Percentiles rank a stretch among this genome's conserved stretches.
These are phyloP conservation scores for Scartelaos histophorus DNA, from an alignment of 2,113 vertebrate species.

Conservation along the genomic window DNA sequence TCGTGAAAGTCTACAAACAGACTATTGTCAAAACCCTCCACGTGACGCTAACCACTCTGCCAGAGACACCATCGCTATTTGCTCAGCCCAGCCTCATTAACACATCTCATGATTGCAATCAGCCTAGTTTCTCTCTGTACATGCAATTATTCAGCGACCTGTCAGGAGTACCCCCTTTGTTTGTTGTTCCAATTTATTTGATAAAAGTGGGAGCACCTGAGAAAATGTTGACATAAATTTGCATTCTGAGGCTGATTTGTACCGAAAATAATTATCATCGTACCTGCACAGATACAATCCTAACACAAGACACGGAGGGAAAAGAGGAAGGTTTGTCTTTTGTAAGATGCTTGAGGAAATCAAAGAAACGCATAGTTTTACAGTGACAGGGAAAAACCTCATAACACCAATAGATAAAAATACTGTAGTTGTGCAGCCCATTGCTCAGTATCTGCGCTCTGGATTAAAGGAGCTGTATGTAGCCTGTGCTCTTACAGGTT, in stretches of 20 bases:
- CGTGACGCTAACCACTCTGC: conserved; percentile 21
- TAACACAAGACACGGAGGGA: conserved; percentile 5
- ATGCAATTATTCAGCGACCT: conserved; percentile 54
- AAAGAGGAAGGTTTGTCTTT: conserved; percentile 22
- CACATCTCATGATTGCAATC: conserved; percentile 46
- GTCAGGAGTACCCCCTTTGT: conserved; percentile 42
- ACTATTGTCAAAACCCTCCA: conserved; percentile 4
- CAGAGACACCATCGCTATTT: conserved; percentile 26
- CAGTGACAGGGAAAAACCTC: not conserved
- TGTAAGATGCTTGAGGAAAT: conserved; percentile 9
- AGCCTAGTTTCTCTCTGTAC: conserved; percentile 21
- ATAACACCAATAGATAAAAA: not conserved
- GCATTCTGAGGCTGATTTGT: conserved; percentile 54
- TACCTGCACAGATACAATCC: conserved; percentile 39
- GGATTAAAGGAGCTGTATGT: too few species aligned
- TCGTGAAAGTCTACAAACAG: conserved; percentile 2
- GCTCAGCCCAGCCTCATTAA: conserved; percentile 37
- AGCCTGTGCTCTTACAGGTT: too few species aligned
- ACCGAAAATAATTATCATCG: conserved; percentile 60
- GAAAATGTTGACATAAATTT: conserved; percentile 60
- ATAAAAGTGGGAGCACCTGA: conserved; percentile 56
- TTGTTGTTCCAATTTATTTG: conserved; percentile 48
- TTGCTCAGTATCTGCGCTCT: too few species aligned
- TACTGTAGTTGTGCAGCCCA: not conserved
- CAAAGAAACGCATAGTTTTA: not conserved